These are phyloP conservation scores for Gila robusta DNA, from an alignment of 2,797 vertebrate genomes.

Conservation along the genomic window DNA sequence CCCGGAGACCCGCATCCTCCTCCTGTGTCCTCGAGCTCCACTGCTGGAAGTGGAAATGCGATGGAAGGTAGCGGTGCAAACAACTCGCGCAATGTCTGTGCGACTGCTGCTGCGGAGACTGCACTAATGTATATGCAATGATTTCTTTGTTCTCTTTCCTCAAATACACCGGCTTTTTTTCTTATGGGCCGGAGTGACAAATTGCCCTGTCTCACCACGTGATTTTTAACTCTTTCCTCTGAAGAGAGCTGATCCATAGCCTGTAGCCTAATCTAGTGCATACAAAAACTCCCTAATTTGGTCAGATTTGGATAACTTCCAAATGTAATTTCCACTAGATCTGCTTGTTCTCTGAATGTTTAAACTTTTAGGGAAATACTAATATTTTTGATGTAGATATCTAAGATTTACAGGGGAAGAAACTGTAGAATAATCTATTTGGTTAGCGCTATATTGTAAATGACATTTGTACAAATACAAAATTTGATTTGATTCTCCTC, in stretches of 20 bases:
- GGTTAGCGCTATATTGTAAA: not conserved
- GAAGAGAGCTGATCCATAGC: not conserved
- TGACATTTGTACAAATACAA: not conserved
- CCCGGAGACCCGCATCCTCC: constrained; percentile 72
- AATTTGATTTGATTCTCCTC: not conserved
- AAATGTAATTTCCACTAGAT: not conserved
- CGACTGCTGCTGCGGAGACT: constrained; percentile 46
- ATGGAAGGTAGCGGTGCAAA: not conserved
- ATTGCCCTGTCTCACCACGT: constrained; percentile 73
- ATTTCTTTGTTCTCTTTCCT: constrained; percentile 74
- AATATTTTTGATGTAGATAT: not conserved
- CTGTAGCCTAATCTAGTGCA: not conserved
- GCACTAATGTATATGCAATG: constrained; percentile 72
- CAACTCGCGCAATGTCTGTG: constrained; percentile 25
- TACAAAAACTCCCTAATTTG: not conserved
- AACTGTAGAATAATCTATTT: not conserved
- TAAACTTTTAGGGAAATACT: not conserved
- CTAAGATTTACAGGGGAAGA: not conserved
- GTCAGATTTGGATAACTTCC: not conserved
- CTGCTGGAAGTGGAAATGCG: constrained; percentile 33
- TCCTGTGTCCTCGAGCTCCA: constrained; percentile 48
- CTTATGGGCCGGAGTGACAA: constrained; percentile 70
- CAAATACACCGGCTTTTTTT: constrained; percentile 54
- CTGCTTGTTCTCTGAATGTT: not conserved
- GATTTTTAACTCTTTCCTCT: constrained; percentile 74